A percentile compares a stretch with the other conserved stretches of the same genome.
Evolutionary conservation across 2,113 vertebrate species (phyloP).

Genomic region (Accipiter cooperii): DNA sequence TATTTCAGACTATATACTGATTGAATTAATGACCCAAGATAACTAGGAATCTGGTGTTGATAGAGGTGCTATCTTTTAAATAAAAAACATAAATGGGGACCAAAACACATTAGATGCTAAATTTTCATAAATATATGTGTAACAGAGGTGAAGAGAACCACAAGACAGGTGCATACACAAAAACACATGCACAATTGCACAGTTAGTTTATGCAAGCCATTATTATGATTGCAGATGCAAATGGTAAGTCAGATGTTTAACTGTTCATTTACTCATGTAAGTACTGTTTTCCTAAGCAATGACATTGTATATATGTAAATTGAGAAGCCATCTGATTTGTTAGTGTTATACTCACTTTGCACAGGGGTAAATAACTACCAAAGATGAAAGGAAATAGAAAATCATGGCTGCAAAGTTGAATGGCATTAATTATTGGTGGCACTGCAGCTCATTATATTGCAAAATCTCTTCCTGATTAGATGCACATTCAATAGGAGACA

Average conservation of each 20-base stretch:
- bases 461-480: constrained; percentile 20
- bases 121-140: not conserved
- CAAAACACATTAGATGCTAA: not conserved
- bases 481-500: not conserved
- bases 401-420: constrained; percentile 16
- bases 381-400: constrained; percentile 45
- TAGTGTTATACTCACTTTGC: constrained; percentile 16
- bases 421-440: constrained; percentile 41
- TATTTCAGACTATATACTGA: not conserved
- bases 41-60: not conserved
- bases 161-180: constrained; percentile 23
- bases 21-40: not conserved
- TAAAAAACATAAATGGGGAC: not conserved
- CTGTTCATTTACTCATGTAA: constrained; percentile 53
- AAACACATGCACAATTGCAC: not conserved
- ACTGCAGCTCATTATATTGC: not conserved
- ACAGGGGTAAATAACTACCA: constrained; percentile 33
- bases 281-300: constrained; percentile 48
- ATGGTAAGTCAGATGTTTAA: constrained; percentile 56
- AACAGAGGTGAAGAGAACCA: not conserved
- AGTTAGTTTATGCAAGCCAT: constrained; percentile 13
- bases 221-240: constrained; percentile 47
- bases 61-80: not conserved
- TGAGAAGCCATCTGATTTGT: constrained; percentile 44
- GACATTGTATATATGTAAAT: constrained; percentile 49